These are phyloP conservation scores for Acanthornis magna DNA, from an alignment of 2,797 vertebrate species.

Conservation along the genomic window DNA sequence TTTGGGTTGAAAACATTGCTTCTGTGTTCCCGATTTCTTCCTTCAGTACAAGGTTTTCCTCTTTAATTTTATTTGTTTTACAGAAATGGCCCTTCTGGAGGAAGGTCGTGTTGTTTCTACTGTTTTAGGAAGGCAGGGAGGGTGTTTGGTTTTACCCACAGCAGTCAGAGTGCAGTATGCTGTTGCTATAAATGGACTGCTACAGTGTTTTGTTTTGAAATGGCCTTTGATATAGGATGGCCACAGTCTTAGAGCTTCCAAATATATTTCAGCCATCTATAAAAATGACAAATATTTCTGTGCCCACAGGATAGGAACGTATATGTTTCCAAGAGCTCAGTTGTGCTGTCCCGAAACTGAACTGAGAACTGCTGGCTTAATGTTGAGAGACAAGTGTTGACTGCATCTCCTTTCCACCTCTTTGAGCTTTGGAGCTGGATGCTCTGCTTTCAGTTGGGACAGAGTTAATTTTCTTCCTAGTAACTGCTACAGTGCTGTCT, in stretches of 20 bases:
- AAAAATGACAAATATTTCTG: constrained; percentile 64
- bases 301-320: constrained; percentile 30
- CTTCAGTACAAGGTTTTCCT: not conserved
- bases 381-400: not conserved
- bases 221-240: constrained; percentile 67
- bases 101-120: constrained; percentile 54
- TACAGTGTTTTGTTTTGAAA: constrained; percentile 72
- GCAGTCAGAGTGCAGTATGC: constrained; percentile 42
- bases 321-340: constrained; percentile 49
- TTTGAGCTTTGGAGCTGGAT: not conserved
- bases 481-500: not conserved
- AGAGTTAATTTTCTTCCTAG: not conserved
- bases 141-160: constrained; percentile 65
- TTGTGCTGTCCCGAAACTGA: constrained; percentile 37
- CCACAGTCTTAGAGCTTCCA: constrained; percentile 59
- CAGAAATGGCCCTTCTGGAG: constrained; percentile 26
- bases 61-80: constrained; percentile 37
- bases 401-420: not conserved
- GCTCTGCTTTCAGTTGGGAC: not conserved
- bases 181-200: constrained; percentile 72
- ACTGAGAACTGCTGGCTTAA: constrained; percentile 46
- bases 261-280: constrained; percentile 65
- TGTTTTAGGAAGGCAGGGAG: constrained; percentile 43
- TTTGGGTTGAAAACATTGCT: not conserved
- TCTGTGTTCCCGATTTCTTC: not conserved